Conservation (phyloP, 2,888 invertebrate genomes). For the Pseudoips prasinana region DNA sequence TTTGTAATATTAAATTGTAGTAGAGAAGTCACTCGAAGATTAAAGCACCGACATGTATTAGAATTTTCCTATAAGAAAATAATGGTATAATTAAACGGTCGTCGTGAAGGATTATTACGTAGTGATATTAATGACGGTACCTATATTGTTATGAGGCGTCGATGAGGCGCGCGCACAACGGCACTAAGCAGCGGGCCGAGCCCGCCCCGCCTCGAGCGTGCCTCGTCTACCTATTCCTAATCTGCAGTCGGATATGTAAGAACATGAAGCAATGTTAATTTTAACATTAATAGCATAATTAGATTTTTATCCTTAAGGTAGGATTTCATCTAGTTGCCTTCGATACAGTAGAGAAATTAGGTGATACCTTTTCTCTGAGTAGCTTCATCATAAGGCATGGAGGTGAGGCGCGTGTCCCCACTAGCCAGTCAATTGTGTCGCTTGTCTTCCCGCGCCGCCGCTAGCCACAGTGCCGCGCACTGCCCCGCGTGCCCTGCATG, state of each 20-base stretch:
- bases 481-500: slow-evolving; percentile 41
- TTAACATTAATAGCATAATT: slow-evolving; percentile 78
- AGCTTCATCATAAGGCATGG: slow-evolving; percentile 63
- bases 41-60: slow-evolving; percentile 71
- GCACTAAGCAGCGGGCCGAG: slow-evolving; percentile 55
- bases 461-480: slow-evolving; percentile 50
- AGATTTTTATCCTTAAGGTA: slow-evolving; percentile 81
- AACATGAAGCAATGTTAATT: slow-evolving; percentile 80
- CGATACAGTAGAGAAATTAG: slow-evolving; percentile 77
- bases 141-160: slow-evolving; percentile 33
- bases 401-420: slow-evolving; percentile 56
- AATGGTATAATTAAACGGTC: slow-evolving; percentile 44
- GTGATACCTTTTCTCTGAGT: slow-evolving; percentile 75
- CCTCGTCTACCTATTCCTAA: slow-evolving; percentile 32
- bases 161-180: slow-evolving; percentile 49
- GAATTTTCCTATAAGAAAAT: slow-evolving; percentile 57
- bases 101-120: slow-evolving; percentile 34
- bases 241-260: slow-evolving; percentile 57
- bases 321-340: slow-evolving; percentile 82
- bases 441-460: slow-evolving; percentile 53
- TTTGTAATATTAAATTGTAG: slow-evolving; percentile 57
- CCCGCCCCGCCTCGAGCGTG: slow-evolving; percentile 23
- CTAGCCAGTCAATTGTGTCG: slow-evolving; percentile 69
- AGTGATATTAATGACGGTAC: slow-evolving; percentile 34
- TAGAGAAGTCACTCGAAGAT: slow-evolving; percentile 55